Base-by-base conservation (phyloP, 2,888 invertebrate species). In the Keiferia lycopersicella region DNA sequence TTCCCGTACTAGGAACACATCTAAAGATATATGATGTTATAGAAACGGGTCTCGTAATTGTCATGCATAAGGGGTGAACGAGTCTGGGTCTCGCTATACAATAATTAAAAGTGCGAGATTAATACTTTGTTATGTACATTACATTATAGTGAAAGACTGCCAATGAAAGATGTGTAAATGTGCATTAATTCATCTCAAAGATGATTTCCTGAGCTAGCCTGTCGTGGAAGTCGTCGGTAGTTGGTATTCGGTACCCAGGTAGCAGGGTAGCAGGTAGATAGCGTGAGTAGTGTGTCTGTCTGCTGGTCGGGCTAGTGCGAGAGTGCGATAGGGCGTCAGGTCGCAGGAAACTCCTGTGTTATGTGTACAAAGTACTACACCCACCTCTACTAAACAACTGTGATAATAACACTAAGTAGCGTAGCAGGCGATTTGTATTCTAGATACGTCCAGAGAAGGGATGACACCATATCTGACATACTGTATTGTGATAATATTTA, bases 331-430 rank as follows among this genome's bases (percentile, higher is more conserved):
- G 71, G 58, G 7, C 78, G 80, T 71, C 78, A 77, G 84, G 81
- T 81, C 77, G 84, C 87, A 85, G 87, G 86, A 85, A 83, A 83
- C 85, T 88, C 88, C 88, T 88, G 89, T 86, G 84, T 82, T 22
- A 53, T 83, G 83, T 91, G 91, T 92, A 92, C 92, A 91, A 91
- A 89, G 91, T 91, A 91, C 91, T 90, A 85, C 91, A 91, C 92
- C 92, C 92, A 92, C 92, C 92, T 92, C 92, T 91, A 86, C 86
- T 91, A 91, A 92, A 89, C 90, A 92, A 91, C 92, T 92, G 92
- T 92, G 92, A 92, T 92, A 92, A 91, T 92, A 92, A 91, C 91
- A 91, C 92, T 92, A 92, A 92, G 92, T 92, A 92, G 92, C 90
- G 82, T 92, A 92, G 91, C 91, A 90, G 91, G 91, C 88, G 87